Conservation (phyloP, 2,797 vertebrate species). For the Rhabdomys pumilio region DNA sequence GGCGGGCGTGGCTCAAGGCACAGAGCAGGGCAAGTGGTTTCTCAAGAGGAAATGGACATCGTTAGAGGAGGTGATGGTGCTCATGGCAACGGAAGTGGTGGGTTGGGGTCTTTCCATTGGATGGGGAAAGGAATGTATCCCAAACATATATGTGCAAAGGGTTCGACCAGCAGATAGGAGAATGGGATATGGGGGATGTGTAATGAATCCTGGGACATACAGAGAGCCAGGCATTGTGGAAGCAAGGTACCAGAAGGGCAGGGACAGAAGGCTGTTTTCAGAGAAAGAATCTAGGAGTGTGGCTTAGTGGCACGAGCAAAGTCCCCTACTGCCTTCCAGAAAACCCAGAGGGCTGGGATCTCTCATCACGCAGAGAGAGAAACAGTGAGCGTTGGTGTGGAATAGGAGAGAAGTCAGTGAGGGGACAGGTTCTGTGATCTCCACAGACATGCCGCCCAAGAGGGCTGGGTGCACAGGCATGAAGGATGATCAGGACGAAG, state of each 20-base stretch:
- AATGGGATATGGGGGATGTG: fast-evolving
- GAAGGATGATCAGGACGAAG: fast-evolving
- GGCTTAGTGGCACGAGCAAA: neutral
- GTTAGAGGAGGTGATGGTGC: neutral
- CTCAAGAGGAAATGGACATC: neutral
- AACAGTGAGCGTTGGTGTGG: too few species aligned
- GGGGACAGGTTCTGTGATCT: neutral
- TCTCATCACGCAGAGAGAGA: neutral
- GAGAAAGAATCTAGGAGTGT: neutral
- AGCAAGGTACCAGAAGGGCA: fast-evolving
- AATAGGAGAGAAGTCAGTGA: neutral
- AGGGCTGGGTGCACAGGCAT: fast-evolving
- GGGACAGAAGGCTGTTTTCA: neutral
- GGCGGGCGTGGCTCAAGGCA: neutral
- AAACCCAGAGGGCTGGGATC: neutral
- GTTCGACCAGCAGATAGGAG: neutral
- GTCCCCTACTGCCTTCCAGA: neutral
- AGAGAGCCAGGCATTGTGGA: neutral
- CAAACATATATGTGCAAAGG: neutral
- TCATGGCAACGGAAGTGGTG: neutral
- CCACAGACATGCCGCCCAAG: neutral
- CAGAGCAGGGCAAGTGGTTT: neutral
- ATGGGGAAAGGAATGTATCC: neutral
- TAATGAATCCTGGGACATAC: fast-evolving
- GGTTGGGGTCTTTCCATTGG: neutral